Evolutionary conservation across 2,888 invertebrate genomes (phyloP).

Genomic region (Caenorhabditis parvicauda): DNA sequence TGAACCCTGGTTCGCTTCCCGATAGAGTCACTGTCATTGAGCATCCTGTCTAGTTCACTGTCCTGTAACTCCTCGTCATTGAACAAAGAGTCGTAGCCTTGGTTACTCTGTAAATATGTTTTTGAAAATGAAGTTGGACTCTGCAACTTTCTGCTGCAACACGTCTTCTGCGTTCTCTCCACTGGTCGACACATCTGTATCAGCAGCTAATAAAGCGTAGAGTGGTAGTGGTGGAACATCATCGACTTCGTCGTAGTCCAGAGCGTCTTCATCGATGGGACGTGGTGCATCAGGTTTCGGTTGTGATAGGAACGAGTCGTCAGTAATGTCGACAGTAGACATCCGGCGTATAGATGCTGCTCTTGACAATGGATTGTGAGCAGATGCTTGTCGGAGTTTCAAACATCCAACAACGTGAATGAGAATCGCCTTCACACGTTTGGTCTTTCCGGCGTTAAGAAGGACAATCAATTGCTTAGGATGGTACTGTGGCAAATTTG

Average conservation of each 20-base stretch:
- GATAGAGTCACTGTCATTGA: slow-evolving; percentile 74
- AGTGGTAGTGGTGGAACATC: slow-evolving; percentile 96
- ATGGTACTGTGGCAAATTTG: slow-evolving; percentile 96
- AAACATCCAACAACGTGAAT: slow-evolving; percentile 85
- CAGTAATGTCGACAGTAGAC: slow-evolving; percentile 33
- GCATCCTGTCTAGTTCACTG: slow-evolving; percentile 72
- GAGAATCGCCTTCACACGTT: slow-evolving; percentile 95
- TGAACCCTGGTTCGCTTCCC: slow-evolving; percentile 34
- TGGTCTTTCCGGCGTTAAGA: slow-evolving; percentile 92
- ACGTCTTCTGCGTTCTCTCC: slow-evolving; percentile 27
- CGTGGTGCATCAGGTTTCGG: slow-evolving; percentile 5
- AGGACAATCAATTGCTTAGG: slow-evolving; percentile 97
- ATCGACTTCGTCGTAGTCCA: slow-evolving; percentile 83
- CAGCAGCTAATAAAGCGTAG: slow-evolving; percentile 91
- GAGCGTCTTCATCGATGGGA: slow-evolving; percentile 30
- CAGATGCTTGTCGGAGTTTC: slow-evolving; percentile 30
- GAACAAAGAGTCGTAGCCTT: slow-evolving; percentile 81
- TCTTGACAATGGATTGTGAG: slow-evolving; percentile 36
- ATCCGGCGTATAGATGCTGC: slow-evolving; percentile 43
- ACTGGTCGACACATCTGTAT: slow-evolving; percentile 66
- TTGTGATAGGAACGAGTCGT: slow-evolving; percentile 5
- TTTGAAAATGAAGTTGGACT: neutral
- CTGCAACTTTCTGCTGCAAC: slow-evolving; percentile 3
- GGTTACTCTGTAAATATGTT: slow-evolving; percentile 2
- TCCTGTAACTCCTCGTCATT: slow-evolving; percentile 70